Evolutionary conservation across 1,140 invertebrate species (phyloP), one percentile per base, ranked within the genome.

Genomic region (Drosophila neocordata): DNA sequence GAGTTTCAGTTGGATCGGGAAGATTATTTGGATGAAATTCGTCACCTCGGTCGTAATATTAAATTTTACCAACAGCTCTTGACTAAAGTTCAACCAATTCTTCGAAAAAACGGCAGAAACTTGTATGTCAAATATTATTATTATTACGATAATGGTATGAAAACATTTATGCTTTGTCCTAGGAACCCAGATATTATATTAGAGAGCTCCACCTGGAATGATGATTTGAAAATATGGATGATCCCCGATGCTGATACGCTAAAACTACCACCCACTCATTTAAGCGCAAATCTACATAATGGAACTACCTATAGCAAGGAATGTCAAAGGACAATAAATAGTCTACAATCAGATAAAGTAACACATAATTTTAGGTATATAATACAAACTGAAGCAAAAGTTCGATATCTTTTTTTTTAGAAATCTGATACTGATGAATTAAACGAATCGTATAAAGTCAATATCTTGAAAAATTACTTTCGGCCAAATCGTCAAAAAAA

Each of bases 1-100:
- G 96, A 97, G 92, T 97, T 97, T 92, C 96, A 97, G 92, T 93
- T 94, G 60, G 96, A 97, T 84, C 91, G 96, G 9, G 94, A 96
- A 2, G 96, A 97, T 89, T 97, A 97, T 84, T 92, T 97, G 48
- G 97, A 97, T 89, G 96, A 96, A 2, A 97, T 97, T 44, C 92
- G 96, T 15, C 93, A 94, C 87, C 95, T 97, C 83, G 95, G 97
- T 52, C 94, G 94, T 77, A 94, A 96, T 76, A 80, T 95, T 4
- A 95, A 95, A 90, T 93, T 97, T 9, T 91, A 95, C 27, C 93
- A 94, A 52, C 94, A 95, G 87, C 94, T 97, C 18, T 71, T 96
- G 2, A 95, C 95, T 3, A 95, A 95, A 91, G 93, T 96, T 8
- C 93, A 95, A 31, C 95, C 95, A 1, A 94, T 94, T 58, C 92